Evolutionary conservation across 2,888 invertebrate genomes (phyloP), one percentile per base, ranked within the genome.

Genomic region (Phytoseiulus persimilis): DNA sequence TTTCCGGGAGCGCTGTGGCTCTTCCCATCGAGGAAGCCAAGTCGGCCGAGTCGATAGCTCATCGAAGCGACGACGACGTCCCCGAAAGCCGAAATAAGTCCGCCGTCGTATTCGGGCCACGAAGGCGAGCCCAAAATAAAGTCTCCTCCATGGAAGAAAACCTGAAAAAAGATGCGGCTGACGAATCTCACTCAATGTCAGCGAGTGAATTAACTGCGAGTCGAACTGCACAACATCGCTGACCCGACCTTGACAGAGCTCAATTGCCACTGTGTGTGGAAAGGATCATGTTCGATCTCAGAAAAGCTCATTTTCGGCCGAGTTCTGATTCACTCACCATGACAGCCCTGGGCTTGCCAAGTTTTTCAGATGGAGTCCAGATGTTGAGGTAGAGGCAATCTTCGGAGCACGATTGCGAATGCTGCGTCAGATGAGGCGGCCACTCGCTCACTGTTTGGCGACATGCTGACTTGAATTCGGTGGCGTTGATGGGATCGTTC

Each of bases 1-100:
- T 87, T 87, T n/a, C 87, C 87, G 87, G 87, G 87, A 39, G 87
- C 87, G 39, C 87, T 87, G 9, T 45, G 87, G 87, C 87, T 87
- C 33, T 87, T 87, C 31, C 33, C 87, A 45, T 87, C 87, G 87
- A 87, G 87, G 31, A 87, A 87, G 33, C 87, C 87, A 33, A 87
- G 87, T n/a, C 33, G 32, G 31, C 87, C 87, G 6, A 87, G 87
- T 32, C 87, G 87, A 87, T 87, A 87, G 87, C 45, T 87, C 87
- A 87, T 87, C n/a, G 87, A 87, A 1, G 87, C 33, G 39, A 87
- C 87, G 45, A 87, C 33, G 39, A 87, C 87, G 33, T 87, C 87
- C 31, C 87, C 87, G 33, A 87, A 87, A 32, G 87, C 87, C n/a
- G 87, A 87, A 33, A 87, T 87, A 28, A 87, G 87, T n/a, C 87